phyloP scores from a whole-genome alignment of 1,140 invertebrate species.

The Hycleus cichorii region DNA sequence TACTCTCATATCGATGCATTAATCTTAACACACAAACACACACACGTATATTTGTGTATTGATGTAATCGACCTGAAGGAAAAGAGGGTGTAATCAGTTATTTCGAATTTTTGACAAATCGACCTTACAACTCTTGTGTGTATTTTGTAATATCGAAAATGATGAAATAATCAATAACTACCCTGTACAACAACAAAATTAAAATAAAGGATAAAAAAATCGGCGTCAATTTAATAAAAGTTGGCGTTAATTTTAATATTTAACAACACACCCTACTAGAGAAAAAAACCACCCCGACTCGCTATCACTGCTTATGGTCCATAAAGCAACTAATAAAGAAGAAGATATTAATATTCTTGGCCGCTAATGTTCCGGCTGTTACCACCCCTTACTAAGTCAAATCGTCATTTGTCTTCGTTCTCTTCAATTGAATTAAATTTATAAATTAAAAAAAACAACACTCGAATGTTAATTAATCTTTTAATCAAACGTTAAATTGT shows the following conservation, averaged over 20 bases:
- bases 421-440: not conserved
- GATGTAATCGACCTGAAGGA: constrained; percentile 26
- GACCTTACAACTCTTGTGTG: constrained; percentile 10
- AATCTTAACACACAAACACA: constrained; percentile 6
- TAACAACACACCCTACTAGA: constrained; percentile 4
- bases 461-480: too few relatives aligned
- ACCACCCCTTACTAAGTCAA: not conserved
- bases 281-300: not conserved
- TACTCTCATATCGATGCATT: constrained; percentile 19
- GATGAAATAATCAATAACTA: constrained; percentile 9
- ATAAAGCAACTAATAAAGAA: constrained; percentile 15
- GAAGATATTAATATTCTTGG: constrained; percentile 16
- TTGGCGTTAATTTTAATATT: constrained; percentile 18
- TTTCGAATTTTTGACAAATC: constrained; percentile 22
- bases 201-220: not conserved
- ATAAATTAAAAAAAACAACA: too few relatives aligned
- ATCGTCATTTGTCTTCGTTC: constrained; percentile 2
- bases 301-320: constrained; percentile 12
- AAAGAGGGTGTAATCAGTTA: constrained; percentile 20
- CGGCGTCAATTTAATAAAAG: constrained; percentile 3
- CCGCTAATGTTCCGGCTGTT: not conserved
- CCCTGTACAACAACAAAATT: not conserved
- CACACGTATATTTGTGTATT: constrained; percentile 8
- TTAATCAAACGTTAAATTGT: too few relatives aligned
- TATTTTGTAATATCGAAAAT: not conserved